These are phyloP conservation scores for Megaptera novaeangliae DNA, from an alignment of 2,113 vertebrate species.

Conservation along the genomic window DNA sequence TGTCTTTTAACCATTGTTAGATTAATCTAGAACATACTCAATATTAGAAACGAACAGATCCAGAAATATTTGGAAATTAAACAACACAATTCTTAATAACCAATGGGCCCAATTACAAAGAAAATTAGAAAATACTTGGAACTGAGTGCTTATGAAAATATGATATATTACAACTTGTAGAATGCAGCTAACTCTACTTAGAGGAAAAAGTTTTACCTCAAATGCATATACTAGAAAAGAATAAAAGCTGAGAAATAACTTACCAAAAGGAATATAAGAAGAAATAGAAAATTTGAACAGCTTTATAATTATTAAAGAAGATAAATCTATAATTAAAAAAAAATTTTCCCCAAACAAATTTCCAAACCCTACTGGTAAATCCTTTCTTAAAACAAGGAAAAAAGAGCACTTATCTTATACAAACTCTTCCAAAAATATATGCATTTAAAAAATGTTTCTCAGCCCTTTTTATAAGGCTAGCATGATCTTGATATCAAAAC, in stretches of 20 bases:
- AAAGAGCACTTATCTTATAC: not conserved
- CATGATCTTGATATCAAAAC: not conserved
- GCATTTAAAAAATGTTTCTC: not conserved
- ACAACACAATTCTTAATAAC: not conserved
- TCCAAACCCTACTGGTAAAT: not conserved
- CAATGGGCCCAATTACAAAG: not conserved
- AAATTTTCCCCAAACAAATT: not conserved
- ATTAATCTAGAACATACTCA: not conserved
- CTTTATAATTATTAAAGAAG: not conserved
- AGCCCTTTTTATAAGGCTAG: not conserved
- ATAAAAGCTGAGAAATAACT: not conserved
- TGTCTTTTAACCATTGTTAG: not conserved
- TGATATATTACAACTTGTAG: not conserved
- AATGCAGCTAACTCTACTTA: not conserved
- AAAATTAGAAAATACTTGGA: not conserved
- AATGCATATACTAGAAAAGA: not conserved
- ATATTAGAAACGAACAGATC: not conserved
- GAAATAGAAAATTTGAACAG: not conserved
- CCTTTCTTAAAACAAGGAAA: not conserved
- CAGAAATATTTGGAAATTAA: not conserved
- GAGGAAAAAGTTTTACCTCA: not conserved
- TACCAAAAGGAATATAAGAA: not conserved
- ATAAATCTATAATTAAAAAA: not conserved
- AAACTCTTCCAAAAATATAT: not conserved
- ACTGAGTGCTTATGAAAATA: not conserved